phyloP scores from a whole-genome alignment of 2,888 invertebrate species.

The Acanthoscelides obtectus region DNA sequence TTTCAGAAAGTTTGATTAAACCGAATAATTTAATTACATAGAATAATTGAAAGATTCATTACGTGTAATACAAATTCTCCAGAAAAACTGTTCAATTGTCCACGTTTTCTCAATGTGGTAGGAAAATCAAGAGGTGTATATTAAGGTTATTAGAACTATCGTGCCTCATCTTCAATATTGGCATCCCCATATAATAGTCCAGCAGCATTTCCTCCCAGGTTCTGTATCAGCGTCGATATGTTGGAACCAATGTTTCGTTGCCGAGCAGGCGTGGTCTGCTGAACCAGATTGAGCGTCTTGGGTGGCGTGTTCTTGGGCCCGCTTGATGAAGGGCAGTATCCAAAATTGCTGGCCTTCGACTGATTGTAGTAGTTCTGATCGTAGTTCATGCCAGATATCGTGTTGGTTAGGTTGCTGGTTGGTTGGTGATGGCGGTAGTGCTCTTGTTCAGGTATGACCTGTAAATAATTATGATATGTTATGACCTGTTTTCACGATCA shows the following conservation, averaged over 20 bases:
- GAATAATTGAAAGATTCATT: too few relatives aligned
- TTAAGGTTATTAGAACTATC: too few relatives aligned
- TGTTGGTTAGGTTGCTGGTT: constrained; percentile 42
- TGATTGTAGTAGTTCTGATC: constrained; percentile 43
- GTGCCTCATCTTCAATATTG: constrained; percentile 37
- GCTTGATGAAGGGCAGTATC: constrained; percentile 29
- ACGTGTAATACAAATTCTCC: too few relatives aligned
- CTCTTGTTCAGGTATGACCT: constrained; percentile 50
- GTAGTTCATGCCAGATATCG: constrained; percentile 44
- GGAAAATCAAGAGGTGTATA: too few relatives aligned
- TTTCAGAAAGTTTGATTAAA: too few relatives aligned
- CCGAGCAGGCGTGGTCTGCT: constrained; percentile 13
- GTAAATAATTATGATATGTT: neutral
- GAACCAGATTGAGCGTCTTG: constrained; percentile 34
- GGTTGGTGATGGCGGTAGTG: constrained; percentile 32
- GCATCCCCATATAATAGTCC: constrained; percentile 46
- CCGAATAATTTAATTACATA: too few relatives aligned
- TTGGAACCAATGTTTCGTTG: constrained; percentile 45
- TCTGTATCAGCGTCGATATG: constrained; percentile 50
- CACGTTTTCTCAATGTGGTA: too few relatives aligned
- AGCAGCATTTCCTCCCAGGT: constrained; percentile 47
- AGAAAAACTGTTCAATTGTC: too few relatives aligned
- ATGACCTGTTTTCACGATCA: too few relatives aligned
- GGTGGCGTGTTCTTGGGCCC: constrained; percentile 38
- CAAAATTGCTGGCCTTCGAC: constrained; percentile 25